phyloP scores from a whole-genome alignment of 2,797 vertebrate species.

The Rhinogobio ventralis region DNA sequence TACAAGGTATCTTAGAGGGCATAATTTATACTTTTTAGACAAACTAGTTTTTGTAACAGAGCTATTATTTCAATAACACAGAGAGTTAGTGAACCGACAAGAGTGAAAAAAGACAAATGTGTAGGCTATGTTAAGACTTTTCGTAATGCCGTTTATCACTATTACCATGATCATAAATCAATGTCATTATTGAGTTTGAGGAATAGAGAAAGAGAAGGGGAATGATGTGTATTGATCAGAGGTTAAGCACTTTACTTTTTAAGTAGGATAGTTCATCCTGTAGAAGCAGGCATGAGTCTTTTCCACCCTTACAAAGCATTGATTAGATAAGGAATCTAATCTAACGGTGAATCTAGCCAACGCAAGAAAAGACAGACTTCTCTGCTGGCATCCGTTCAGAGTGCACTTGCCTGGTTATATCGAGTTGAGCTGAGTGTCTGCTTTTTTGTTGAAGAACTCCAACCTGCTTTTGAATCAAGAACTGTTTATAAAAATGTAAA shows the following conservation, averaged over 20 bases:
- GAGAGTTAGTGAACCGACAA: not conserved
- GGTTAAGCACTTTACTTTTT: conserved; percentile 38
- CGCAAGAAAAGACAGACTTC: conserved; percentile 12
- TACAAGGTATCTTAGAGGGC: not conserved
- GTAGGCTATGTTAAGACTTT: conserved; percentile 33
- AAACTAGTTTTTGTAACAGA: not conserved
- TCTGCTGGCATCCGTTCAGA: not conserved
- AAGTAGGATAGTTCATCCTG: conserved; percentile 9
- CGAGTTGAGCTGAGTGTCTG: not conserved
- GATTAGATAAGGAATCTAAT: conserved; percentile 27
- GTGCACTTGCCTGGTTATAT: not conserved
- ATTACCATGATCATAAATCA: conserved; percentile 28
- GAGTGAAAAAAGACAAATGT: not conserved
- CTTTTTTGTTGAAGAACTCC: conserved; percentile 3
- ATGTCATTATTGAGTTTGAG: conserved; percentile 19
- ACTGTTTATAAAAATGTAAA: not conserved
- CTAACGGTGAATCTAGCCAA: not conserved
- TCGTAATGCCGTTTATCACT: conserved; percentile 5
- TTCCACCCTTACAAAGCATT: conserved; percentile 10
- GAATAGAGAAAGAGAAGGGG: not conserved
- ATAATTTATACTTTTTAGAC: not conserved
- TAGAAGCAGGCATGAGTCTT: not conserved
- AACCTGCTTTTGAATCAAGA: conserved; percentile 6
- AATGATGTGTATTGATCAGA: conserved; percentile 27
- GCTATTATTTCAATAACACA: not conserved